Evolutionary conservation across 2,888 invertebrate genomes (phyloP).

Genomic region (Acleris literana): DNA sequence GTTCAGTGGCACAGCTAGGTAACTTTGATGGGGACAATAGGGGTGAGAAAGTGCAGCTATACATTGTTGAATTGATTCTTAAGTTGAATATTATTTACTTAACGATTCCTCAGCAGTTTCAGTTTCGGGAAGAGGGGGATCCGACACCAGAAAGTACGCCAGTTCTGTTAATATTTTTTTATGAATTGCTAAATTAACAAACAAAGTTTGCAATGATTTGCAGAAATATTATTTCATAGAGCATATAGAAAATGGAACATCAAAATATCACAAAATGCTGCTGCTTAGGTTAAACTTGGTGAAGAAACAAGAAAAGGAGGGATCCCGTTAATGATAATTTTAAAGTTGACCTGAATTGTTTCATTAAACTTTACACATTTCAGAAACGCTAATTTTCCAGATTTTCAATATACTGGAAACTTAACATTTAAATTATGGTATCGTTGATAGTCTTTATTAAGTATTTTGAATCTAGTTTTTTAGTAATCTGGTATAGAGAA

Average conservation of each 20-base stretch:
- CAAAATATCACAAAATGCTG: background rate
- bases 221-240: conserved; percentile 1
- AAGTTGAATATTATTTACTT: conserved; percentile 27
- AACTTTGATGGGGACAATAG: background rate
- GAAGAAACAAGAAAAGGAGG: background rate
- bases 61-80: conserved; percentile 17
- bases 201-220: background rate
- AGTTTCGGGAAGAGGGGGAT: conserved; percentile 11
- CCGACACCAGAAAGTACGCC: conserved; percentile 27
- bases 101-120: conserved; percentile 23
- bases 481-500: too few species aligned
- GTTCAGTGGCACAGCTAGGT: conserved; percentile 11
- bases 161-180: conserved; percentile 37
- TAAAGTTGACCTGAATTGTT: too few species aligned
- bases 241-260: conserved; percentile 4
- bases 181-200: conserved; percentile 10
- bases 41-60: conserved; percentile 13
- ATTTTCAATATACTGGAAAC: too few species aligned
- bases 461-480: too few species aligned
- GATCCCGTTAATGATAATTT: too few species aligned
- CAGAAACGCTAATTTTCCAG: too few species aligned
- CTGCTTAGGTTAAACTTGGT: background rate
- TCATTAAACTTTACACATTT: too few species aligned
- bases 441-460: too few species aligned
- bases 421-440: too few species aligned